These are phyloP conservation scores for Mesembrinibis cayennensis DNA, from an alignment of 2,113 vertebrate genomes.

Conservation along the genomic window DNA sequence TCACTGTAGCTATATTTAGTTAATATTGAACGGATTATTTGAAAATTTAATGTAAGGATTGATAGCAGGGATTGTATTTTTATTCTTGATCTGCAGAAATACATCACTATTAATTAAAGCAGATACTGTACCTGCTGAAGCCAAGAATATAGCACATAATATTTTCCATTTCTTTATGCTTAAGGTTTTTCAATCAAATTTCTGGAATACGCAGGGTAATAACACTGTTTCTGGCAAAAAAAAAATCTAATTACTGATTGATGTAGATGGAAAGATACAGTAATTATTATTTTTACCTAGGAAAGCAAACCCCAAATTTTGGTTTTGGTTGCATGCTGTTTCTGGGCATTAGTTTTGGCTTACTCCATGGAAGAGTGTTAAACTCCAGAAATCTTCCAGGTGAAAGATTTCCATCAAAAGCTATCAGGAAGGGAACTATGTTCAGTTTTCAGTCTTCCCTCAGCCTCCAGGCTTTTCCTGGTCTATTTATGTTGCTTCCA, in stretches of 20 bases:
- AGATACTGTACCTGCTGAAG: not conserved
- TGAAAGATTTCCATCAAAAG: not conserved
- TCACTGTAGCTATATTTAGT: constrained; percentile 46
- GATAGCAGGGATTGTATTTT: not conserved
- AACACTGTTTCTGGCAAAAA: not conserved
- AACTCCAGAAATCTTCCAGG: not conserved
- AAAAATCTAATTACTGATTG: not conserved
- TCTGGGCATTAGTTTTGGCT: not conserved
- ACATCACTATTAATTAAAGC: constrained; percentile 37
- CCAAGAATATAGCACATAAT: not conserved
- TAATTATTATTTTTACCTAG: not conserved
- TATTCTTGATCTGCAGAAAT: constrained; percentile 3
- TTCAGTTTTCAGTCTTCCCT: not conserved
- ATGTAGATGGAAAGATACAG: not conserved
- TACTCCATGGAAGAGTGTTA: not conserved
- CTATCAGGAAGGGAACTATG: not conserved
- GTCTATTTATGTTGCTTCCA: not conserved
- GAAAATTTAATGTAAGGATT: constrained; percentile 28
- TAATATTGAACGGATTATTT: constrained; percentile 42
- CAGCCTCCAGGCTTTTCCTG: not conserved
- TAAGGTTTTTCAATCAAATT: not conserved
- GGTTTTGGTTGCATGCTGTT: not conserved
- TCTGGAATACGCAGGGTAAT: not conserved
- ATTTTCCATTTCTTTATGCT: not conserved
- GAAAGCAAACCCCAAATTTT: not conserved